Conservation (phyloP, 1,140 invertebrate species). For the Panagrolaimus sp. region DNA sequence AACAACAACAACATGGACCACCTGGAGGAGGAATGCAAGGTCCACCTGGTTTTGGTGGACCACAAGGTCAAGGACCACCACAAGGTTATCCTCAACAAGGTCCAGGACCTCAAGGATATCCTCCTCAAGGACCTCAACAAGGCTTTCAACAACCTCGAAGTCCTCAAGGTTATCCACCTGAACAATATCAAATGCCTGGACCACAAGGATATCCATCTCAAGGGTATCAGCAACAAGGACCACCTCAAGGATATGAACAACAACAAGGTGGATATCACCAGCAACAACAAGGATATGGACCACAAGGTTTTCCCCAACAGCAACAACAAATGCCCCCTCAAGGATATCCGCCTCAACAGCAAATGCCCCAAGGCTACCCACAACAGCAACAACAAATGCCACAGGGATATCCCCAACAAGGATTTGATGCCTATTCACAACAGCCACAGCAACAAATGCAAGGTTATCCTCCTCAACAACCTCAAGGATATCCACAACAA, state of each 20-base stretch:
- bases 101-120: background rate
- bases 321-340: background rate
- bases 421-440: no score
- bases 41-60: background rate
- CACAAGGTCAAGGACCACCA: background rate
- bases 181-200: background rate
- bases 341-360: background rate
- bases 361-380: background rate
- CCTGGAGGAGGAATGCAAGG: background rate
- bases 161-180: background rate
- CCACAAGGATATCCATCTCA: background rate
- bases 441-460: background rate
- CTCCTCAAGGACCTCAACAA: background rate
- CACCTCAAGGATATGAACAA: background rate
- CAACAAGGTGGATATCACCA: background rate
- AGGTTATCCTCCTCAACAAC: background rate
- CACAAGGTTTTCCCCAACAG: background rate
- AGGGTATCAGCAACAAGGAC: conserved; percentile 8
- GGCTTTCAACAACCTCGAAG: background rate
- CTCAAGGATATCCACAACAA: background rate
- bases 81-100: background rate
- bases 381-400: background rate
- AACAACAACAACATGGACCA: background rate
- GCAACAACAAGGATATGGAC: background rate
- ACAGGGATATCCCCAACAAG: background rate